Evolutionary conservation across 2,888 invertebrate species (phyloP).

Genomic region (Bursaphelenchus okinawaensis): DNA sequence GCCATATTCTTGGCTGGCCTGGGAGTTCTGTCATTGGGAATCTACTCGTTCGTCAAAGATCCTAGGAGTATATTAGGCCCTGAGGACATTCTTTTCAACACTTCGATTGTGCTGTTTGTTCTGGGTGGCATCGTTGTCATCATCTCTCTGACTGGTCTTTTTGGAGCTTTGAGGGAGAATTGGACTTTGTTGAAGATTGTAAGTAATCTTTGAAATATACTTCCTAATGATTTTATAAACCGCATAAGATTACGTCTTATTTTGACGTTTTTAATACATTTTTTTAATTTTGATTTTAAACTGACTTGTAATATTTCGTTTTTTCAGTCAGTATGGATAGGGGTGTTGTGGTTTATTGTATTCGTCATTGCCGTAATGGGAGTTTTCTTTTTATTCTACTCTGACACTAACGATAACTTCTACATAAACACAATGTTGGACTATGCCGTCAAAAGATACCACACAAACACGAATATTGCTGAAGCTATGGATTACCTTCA

Average conservation of each 20-base stretch:
- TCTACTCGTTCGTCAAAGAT: constrained; percentile 55
- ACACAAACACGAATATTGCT: constrained; percentile 53
- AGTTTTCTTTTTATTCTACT: constrained; percentile 55
- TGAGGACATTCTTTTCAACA: constrained; percentile 51
- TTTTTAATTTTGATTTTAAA: neutral
- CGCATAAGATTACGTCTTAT: neutral
- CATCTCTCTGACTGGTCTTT: constrained; percentile 48
- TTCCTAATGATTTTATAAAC: neutral
- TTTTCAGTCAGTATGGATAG: constrained; percentile 12
- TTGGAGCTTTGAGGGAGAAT: constrained; percentile 56
- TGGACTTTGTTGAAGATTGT: constrained; percentile 53
- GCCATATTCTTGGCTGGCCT: constrained; percentile 55
- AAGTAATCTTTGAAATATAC: no score
- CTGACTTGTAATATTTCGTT: neutral
- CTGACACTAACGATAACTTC: constrained; percentile 50
- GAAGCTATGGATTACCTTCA: constrained; percentile 57
- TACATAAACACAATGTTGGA: constrained; percentile 51
- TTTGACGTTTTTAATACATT: neutral
- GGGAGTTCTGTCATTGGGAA: constrained; percentile 47
- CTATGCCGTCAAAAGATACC: constrained; percentile 50
- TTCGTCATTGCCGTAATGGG: constrained; percentile 50
- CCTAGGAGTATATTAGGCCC: constrained; percentile 43
- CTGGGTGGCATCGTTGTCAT: constrained; percentile 42
- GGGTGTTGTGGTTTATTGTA: constrained; percentile 26
- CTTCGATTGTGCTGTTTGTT: constrained; percentile 44